phyloP scores from a whole-genome alignment of 1,140 invertebrate species.

The Latrodectus geometricus region DNA sequence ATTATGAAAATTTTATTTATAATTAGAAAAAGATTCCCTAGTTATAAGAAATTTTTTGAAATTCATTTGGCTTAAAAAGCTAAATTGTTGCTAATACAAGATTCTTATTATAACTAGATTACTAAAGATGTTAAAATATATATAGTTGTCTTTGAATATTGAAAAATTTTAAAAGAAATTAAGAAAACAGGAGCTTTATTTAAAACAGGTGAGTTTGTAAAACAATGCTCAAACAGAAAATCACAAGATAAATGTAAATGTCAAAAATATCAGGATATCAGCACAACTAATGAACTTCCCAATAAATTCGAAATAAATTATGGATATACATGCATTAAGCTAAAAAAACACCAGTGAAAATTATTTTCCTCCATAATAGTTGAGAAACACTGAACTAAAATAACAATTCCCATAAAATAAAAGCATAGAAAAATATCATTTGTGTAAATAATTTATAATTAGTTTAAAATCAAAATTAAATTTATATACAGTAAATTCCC shows the following conservation, averaged over 20 bases:
- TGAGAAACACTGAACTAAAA: conserved; percentile 15
- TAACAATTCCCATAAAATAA: conserved; percentile 1
- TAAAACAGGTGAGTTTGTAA: too few relatives aligned
- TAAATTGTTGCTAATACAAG: too few relatives aligned
- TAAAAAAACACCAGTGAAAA: neutral
- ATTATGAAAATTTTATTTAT: too few relatives aligned
- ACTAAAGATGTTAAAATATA: too few relatives aligned
- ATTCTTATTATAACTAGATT: too few relatives aligned
- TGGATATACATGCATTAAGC: neutral
- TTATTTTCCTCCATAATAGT: neutral
- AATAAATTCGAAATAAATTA: neutral
- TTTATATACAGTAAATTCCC: conserved; percentile 29
- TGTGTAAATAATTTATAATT: neutral
- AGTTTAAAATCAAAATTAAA: conserved; percentile 9
- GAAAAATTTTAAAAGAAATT: too few relatives aligned
- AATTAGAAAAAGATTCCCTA: too few relatives aligned
- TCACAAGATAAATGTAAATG: neutral
- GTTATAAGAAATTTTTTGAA: too few relatives aligned
- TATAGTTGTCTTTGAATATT: too few relatives aligned
- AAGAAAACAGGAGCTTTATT: too few relatives aligned
- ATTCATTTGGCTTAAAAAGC: too few relatives aligned
- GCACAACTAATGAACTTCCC: neutral
- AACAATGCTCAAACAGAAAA: neutral
- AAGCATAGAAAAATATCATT: conserved; percentile 32
- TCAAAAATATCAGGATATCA: neutral